Base-by-base conservation (phyloP, 2,888 invertebrate species). In the Gari tellinella region DNA sequence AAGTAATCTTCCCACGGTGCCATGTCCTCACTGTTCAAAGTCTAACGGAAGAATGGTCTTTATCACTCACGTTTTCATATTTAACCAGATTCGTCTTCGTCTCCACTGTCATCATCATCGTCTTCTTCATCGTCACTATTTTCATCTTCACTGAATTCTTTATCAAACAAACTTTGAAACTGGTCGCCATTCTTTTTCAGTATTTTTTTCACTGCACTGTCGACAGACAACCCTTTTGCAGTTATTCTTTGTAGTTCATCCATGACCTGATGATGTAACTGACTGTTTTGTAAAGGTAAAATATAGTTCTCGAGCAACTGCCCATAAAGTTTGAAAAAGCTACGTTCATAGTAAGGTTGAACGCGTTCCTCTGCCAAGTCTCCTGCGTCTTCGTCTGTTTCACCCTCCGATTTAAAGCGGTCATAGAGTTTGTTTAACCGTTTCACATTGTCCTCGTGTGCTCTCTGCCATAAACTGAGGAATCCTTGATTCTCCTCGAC, bases 1-100 rank as follows among this genome's bases (percentile, higher is more conserved):
- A 72, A 62, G 63, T 77, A 77, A 10, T 72, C 52, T 31, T 72
- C 72, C 72, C 60, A 72, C 10, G 45, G 45, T 38, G 57, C 43
- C 40, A 58, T 65, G 57, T 65, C 40, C 17, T 43, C 45, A 31
- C 7, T 43, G 31, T 31, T 45, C 52, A 37, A 21, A 17, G 51
- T 31, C 4, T 31, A 31, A 31, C 31, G 31, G 31, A 31, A 31
- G 4, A 31, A 10, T 31, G 10, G 10, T 7, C 4, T 31, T 7
- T 7, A 31, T 31, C 4, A 7, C 31, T 4, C 10, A 31, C 10
- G 31, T 31, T 31, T 31, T 31, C 31, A 7, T 31, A 31, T 31
- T 31, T 31, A 31, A 31, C 10, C 31, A 31, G 31, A 7, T 31
- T 31, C 31, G 4, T 31, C 14, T 15, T 37, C 15, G 38, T 55